phyloP scores from a whole-genome alignment of 1,140 invertebrate genomes.

The Onthophagus taurus region DNA sequence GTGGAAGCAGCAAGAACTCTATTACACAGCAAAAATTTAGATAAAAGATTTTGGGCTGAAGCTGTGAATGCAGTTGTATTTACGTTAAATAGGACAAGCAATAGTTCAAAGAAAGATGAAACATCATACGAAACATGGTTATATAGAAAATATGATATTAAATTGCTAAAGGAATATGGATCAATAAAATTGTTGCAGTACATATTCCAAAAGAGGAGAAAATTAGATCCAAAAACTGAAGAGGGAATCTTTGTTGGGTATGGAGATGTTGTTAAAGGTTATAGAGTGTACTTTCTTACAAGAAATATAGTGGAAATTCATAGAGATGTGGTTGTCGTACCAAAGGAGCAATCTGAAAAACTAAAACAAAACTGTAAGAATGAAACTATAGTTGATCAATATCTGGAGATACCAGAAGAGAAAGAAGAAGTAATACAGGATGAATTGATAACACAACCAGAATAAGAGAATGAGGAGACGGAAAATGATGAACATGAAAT shows the following conservation, averaged over 20 bases:
- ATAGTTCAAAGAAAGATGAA: too few relatives aligned
- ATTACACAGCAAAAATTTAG: constrained; percentile 17
- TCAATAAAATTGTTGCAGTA: constrained; percentile 18
- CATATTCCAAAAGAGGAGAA: constrained; percentile 18
- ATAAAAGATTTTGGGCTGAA: too few relatives aligned
- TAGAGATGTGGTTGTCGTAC: constrained; percentile 2
- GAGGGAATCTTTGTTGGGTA: constrained; percentile 16
- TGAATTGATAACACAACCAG: neutral
- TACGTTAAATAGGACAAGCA: too few relatives aligned
- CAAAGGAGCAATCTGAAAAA: constrained; percentile 1
- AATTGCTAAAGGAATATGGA: constrained; percentile 19
- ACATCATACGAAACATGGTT: too few relatives aligned
- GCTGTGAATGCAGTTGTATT: too few relatives aligned
- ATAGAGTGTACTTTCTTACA: constrained; percentile 5
- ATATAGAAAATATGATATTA: too few relatives aligned
- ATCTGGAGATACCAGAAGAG: neutral
- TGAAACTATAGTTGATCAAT: neutral
- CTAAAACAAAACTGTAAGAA: neutral
- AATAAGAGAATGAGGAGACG: neutral
- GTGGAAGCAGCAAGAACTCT: constrained; percentile 38
- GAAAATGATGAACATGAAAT: constrained; percentile 2
- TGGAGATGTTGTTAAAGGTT: constrained; percentile 7
- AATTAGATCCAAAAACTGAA: constrained; percentile 15
- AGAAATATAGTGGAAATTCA: constrained; percentile 7
- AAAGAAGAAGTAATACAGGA: neutral